Base-by-base conservation (phyloP, 2,113 vertebrate species). In the Tympanuchus pallidicinctus region DNA sequence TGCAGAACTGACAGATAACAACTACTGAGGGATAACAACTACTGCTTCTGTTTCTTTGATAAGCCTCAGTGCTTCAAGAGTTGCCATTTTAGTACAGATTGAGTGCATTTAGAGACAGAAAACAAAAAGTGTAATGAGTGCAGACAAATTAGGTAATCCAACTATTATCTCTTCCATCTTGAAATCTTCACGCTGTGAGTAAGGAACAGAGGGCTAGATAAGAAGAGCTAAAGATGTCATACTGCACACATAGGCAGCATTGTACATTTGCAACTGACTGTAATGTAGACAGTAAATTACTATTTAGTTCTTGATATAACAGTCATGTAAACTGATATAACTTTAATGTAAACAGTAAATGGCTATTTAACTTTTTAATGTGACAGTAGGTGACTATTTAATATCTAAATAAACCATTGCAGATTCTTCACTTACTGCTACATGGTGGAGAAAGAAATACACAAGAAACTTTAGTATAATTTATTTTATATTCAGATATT, bases 51-150 rank as follows among this genome's bases (percentile, higher is more conserved):
- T 11, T 30, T 78, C 32, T 77, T 69, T 78, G 66, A 87, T 79
- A 91, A 85, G 48, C 20, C 13, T 61, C 43, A 40, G 34, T 79
- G 59, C 71, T 92, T 94, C 59, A 90, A 66, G 85, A 50, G 43
- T 63, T 93, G 13, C 22, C 5, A 85, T 89, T 77, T 70, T 79
- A 65, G 85, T 89, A 89, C 8, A 12, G 34, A 80, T n/a, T 76
- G 25, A 57, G 32, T 69, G 14, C 30, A 91, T 91, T 89, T 64
- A 70, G 66, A 61, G 40, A 27, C 48, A 69, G 71, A 85, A 89
- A 57, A 85, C 21, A 22, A 93, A 96, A 87, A 85, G n/a, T 87
- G 48, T 89, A 95, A 93, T 89, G 82, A 94, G 40, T 63, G 54
- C 40, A 87, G 82, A 73, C 54, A 94, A 94, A 92, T 92, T 89